phyloP scores from a whole-genome alignment of 2,113 vertebrate species.

The Catagonus wagneri region DNA sequence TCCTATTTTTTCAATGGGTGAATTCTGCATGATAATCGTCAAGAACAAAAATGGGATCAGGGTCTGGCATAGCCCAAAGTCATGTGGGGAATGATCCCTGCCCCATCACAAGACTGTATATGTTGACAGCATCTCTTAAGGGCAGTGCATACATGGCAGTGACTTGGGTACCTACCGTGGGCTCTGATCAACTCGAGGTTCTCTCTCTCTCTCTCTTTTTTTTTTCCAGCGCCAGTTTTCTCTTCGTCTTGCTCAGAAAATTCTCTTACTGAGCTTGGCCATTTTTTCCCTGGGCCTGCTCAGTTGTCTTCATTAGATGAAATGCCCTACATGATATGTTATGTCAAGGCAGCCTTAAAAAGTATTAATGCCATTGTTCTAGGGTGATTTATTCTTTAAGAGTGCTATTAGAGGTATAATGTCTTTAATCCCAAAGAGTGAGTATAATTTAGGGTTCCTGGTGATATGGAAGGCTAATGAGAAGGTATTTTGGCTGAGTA shows the following conservation, averaged over 20 bases:
- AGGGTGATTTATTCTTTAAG: not conserved
- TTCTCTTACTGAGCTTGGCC: not conserved
- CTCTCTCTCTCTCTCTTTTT: not conserved
- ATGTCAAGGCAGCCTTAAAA: not conserved
- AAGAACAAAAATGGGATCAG: not conserved
- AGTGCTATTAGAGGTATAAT: not conserved
- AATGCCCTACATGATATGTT: not conserved
- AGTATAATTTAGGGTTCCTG: not conserved
- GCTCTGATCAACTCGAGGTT: not conserved
- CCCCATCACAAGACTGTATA: too few species aligned
- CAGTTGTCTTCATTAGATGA: not conserved
- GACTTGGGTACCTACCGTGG: not conserved
- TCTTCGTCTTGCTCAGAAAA: not conserved
- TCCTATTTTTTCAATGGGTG: constrained; percentile 6
- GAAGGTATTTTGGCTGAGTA: not conserved
- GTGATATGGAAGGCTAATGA: not conserved
- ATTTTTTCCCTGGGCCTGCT: not conserved
- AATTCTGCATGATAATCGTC: constrained; percentile 14
- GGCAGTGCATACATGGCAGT: not conserved
- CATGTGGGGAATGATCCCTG: not conserved
- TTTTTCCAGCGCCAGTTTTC: not conserved
- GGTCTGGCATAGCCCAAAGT: not conserved
- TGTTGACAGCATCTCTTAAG: not conserved
- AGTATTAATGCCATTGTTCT: not conserved
- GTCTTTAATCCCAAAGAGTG: not conserved